Evolutionary conservation across 2,888 invertebrate genomes (phyloP), one percentile per base, ranked within the genome.

Genomic region (Drosophila suboccidentalis): DNA sequence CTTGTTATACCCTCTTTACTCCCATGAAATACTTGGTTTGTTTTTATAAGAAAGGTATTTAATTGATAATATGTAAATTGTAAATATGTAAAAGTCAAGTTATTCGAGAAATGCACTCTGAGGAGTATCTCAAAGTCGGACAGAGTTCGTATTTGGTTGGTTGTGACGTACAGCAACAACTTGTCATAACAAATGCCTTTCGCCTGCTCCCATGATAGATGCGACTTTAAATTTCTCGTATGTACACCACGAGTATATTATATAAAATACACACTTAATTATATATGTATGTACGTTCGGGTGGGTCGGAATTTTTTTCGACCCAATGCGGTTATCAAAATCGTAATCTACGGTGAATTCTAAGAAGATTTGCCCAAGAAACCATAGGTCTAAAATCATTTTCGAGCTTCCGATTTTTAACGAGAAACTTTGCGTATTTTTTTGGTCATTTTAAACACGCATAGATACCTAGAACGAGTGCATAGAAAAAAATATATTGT

Each of bases 171-270:
- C 32, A 49, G 38, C 44, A 46, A 58, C 47, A 59, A 59, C 39
- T 41, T 60, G 44, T 53, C 62, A 55, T 41, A 62, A 46, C 53
- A 60, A 60, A 29, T 19, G 46, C 8, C 29, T 38, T 46, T 54
- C 36, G 26, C 46, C 38, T 11, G n/a, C 50, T 22, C 22, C 38
- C 32, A 10, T 19, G 36, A 63, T 26, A 43, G 44, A 43, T 54
- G 29, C 17, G 50, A 64, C 47, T 43, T 38, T n/a, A 41, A 57
- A 39, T 26, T 17, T 34, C 36, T 38, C 38, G 38, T 38, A 38
- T 13, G 32, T 32, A 10, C 0, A 19, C 19, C n/a, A n/a, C n/a
- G n/a, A n/a, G 1, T 32, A 43, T 29, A 49, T 49, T 19, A 1
- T 15, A 44, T 38, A 58, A n/a, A 36, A 38, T 29, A 47, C 43